Evolutionary conservation across 2,113 vertebrate genomes (phyloP), one percentile per base, ranked within the genome.

Genomic region (Alaudala cheleensis): DNA sequence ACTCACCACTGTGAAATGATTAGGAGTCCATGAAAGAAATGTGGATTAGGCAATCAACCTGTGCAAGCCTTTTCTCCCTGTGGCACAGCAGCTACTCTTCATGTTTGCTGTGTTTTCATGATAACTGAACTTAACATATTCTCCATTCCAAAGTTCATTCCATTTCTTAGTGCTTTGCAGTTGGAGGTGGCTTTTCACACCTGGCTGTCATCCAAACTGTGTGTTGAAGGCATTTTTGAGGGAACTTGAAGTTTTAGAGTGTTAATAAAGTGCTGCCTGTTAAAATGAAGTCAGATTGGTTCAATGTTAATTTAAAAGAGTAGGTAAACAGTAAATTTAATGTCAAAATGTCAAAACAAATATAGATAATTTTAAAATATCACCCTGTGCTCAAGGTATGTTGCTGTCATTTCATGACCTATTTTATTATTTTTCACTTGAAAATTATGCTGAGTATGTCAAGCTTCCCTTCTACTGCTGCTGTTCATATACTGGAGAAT

Each of bases 161-260:
- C 11, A 21, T 72, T 90, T 92, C 86, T 66, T 60, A 72, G 58
- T 42, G 14, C 33, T 87, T 86, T 50, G 70, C 79, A 62, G 23
- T 80, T 37, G 66, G 60, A 90, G 20, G 31, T 77, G 44, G 33
- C 51, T 95, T 91, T 91, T 90, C 77, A 61, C 47, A 51, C 47
- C 58, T 95, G 96, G 71, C 74, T 90, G 62, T 50, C 66, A 77
- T 60, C 74, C 90, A 95, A 13, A 85, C 69, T 90, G 57, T 49
- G 29, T n/a, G 50, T 44, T 51, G 64, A 94, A 83, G 33, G 58
- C 26, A 66, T 88, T 91, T 94, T 72, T 87, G 51, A 73, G 54
- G 74, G 79, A 93, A 73, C 50, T 44, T 79, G 31, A 86, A 33
- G 11, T 40, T 92, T 80, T 62, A 58, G 61, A 73, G 85, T 65